Evolutionary conservation across 2,888 invertebrate genomes (phyloP), one percentile per base, ranked within the genome.

Genomic region (Synanthedon myopaeformis): DNA sequence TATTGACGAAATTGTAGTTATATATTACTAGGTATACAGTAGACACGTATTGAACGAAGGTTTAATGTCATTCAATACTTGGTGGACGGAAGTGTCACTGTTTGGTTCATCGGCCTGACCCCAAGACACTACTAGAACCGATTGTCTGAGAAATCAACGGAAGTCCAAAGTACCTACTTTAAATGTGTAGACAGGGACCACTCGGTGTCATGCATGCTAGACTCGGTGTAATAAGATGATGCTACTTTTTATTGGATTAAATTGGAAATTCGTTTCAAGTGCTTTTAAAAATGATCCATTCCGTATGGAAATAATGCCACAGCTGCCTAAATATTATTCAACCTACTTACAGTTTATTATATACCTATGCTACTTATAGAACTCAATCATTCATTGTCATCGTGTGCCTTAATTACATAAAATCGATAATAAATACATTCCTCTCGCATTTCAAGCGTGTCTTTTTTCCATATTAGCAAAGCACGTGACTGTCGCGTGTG

Each of bases 401-500:
- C 28, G 28, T 23, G 35, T 35, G 10, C 3, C 1, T 35, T 35
- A 35, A 35, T 45, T 45, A 45, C 8, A 14, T 5, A 14, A 45
- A 45, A 45, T 45, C 45, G 45, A 45, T 45, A 45, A 45, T 13
- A 13, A 45, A 45, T 45, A 45, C 14, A 14, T 10, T 35, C 35
- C 35, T 35, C 35, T 23, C 23, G 23, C 23, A 23, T 23, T 4
- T 23, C 5, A 5, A 23, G 23, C 8, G 35, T 35, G 35, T 35
- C 8, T 35, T 23, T 28, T 35, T 35, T 35, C 35, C 10, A 1
- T 35, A 35, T 35, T 35, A 35, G 10, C 35, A 35, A 6, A 74
- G 68, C 84, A 85, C 85, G 84, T 86, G 85, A 64, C 69, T 57
- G 59, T 73, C 72, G 75, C 82, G 75, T 83, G 77, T 74, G 72